Evolutionary conservation across 1,140 invertebrate genomes (phyloP), one percentile per base, ranked within the genome.

Genomic region (Holotrichia oblita): DNA sequence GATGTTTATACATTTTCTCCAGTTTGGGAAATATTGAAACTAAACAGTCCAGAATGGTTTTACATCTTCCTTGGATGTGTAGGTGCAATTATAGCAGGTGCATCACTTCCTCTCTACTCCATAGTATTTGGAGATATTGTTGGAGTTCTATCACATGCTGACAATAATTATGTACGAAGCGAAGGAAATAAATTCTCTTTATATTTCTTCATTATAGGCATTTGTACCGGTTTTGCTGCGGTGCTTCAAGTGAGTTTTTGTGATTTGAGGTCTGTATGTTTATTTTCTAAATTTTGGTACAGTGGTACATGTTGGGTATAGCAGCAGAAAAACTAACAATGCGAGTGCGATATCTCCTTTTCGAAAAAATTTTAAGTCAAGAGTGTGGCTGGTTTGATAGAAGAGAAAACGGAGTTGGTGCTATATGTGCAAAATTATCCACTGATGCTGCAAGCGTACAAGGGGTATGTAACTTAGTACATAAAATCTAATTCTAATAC

Each of bases 91-190:
- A 83, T 95, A 12, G 91, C 91, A 81, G 95, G 95, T 7, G 89
- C 89, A 72, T 88, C 91, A 64, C 93, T 94, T 88, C 95, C 95
- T 0, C 82, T 92, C 0, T 94, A 95, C 85, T 92, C 94, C 0
- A 88, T 96, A 73, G 87, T 96, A 17, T 93, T 96, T 81, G 93
- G 94, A 75, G 93, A 95, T 86, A 92, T 97, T 83, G 89, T 96
- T 80, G 91, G 92, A 79, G 92, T 93, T 86, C 78, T 78, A 20
- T 78, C 78, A 20, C 27, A 78, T 72, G 80, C 82, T 6, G 83
- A 89, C 55, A 17, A 82, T 20, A 87, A 89, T 75, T 85, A 90
- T 55, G 90, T 92, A 40, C 84, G 17, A 44, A 69, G 85, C 0
- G 87, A 92, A 64, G 93, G 93, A 0, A 89, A 92, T 2, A 86